phyloP scores from a whole-genome alignment of 2,888 invertebrate genomes.

The Steinernema carpocapsae region DNA sequence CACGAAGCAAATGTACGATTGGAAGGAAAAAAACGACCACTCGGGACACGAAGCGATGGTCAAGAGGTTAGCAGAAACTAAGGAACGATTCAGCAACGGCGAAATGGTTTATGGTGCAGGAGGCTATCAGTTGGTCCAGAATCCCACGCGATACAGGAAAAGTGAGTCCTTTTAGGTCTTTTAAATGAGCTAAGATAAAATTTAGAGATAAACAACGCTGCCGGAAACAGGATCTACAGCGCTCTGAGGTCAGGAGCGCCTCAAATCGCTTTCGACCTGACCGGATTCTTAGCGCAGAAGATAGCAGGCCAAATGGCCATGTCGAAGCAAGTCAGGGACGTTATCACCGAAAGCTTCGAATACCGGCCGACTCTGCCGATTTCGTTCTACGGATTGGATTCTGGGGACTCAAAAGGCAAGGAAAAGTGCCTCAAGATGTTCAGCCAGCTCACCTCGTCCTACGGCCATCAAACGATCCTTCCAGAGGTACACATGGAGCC shows the following conservation, averaged over 20 bases:
- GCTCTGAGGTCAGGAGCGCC: constrained; percentile 41
- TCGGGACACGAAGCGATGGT: not conserved
- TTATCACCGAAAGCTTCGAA: constrained; percentile 44
- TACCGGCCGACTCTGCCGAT: constrained; percentile 44
- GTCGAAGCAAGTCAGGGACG: constrained; percentile 52
- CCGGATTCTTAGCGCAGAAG: not conserved
- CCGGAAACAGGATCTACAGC: constrained; percentile 40
- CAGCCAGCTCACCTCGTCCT: constrained; percentile 32
- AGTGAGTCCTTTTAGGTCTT: constrained; percentile 40
- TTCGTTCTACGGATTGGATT: constrained; percentile 47
- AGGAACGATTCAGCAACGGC: constrained; percentile 45
- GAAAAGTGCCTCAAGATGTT: constrained; percentile 36
- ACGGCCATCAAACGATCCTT: constrained; percentile 41
- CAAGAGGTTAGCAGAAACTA: constrained; percentile 6
- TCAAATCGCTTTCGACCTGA: constrained; percentile 34
- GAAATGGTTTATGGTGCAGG: constrained; percentile 60
- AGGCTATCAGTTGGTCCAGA: constrained; percentile 50
- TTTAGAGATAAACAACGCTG: constrained; percentile 44
- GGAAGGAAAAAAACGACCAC: constrained; percentile 36
- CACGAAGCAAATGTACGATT: constrained; percentile 40
- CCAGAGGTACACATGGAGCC: constrained; percentile 34
- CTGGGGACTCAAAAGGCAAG: not conserved
- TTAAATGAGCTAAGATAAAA: not conserved
- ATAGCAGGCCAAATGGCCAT: constrained; percentile 39
- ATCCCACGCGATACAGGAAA: constrained; percentile 49